A percentile compares a stretch with the other conserved stretches of the same genome.
Evolutionary conservation across 2,797 vertebrate genomes (phyloP).

Genomic region (Paratrypauchen microcephalus): DNA sequence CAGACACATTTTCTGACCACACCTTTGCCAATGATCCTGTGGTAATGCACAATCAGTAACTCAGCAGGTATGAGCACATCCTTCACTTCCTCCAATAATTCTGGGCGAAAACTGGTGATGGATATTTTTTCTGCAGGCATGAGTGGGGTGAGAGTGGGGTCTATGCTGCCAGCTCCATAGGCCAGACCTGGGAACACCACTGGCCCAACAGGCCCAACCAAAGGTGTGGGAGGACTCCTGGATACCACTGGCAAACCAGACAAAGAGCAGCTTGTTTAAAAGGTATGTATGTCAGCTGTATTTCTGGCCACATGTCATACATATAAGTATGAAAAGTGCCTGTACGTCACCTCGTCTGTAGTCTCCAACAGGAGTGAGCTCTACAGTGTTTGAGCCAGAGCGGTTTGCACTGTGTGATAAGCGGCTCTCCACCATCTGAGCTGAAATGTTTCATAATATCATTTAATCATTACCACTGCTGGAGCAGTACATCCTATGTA

Average conservation of each 20-base stretch:
- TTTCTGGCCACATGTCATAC: not conserved
- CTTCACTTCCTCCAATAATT: slow-evolving; percentile 92
- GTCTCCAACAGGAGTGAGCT: slow-evolving; percentile 72
- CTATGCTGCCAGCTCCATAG: slow-evolving; percentile 60
- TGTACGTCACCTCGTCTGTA: slow-evolving; percentile 76
- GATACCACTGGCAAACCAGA: slow-evolving; percentile 53
- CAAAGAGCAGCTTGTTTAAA: slow-evolving; percentile 8
- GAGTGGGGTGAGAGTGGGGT: slow-evolving; percentile 79
- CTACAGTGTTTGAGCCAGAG: slow-evolving; percentile 59
- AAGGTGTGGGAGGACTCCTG: slow-evolving; percentile 43
- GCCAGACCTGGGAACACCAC: slow-evolving; percentile 59
- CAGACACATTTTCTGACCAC: not conserved
- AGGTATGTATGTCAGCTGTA: not conserved
- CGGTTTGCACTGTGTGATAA: slow-evolving; percentile 64
- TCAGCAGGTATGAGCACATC: slow-evolving; percentile 91
- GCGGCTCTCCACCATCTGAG: slow-evolving; percentile 67
- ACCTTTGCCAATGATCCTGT: slow-evolving; percentile 95
- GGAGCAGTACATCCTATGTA: slow-evolving; percentile 19
- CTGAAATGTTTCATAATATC: slow-evolving; percentile 61
- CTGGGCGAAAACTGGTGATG: slow-evolving; percentile 80
- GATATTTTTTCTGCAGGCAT: slow-evolving; percentile 83
- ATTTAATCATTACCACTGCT: slow-evolving; percentile 55
- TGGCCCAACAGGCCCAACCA: slow-evolving; percentile 42
- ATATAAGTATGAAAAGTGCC: slow-evolving; percentile 1
- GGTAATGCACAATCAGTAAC: slow-evolving; percentile 82